Evolutionary conservation across 2,888 invertebrate genomes (phyloP), one percentile per base, ranked within the genome.

Genomic region (Caenorhabditis becei): DNA sequence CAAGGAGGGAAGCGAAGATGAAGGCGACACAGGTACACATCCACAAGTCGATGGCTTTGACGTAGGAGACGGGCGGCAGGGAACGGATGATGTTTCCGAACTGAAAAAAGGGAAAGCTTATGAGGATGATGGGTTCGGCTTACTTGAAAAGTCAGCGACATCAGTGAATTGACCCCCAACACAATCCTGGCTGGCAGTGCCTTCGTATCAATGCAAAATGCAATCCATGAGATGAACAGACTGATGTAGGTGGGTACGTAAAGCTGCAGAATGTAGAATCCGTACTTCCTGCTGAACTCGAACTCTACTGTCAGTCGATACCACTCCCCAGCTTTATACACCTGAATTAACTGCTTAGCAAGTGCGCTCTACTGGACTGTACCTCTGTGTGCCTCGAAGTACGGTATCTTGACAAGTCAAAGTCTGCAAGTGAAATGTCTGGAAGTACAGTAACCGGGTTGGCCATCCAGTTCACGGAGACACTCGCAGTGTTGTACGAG

Each of bases 401-500:
- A 2, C 74, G 75, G 41, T 85, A 72, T 32, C 72, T 35, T 2
- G 82, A 75, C 7, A 90, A 53, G 35, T 80, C 77, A 49, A 88
- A 89, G 61, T 90, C 89, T 11, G 89, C 80, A 1, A 89, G 80
- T 14, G 85, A 82, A 24, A 90, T 79, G 5, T 84, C 87, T 0
- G 83, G 82, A 0, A 83, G 67, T 1, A 90, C 71, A 0, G 90
- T 89, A 10, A 90, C 87, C 10, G 90, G 82, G 11, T 78, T 80
- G 10, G 78, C 61, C 88, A 90, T 86, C 90, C 89, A 89, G 37
- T 88, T 84, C 3, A 89, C 84, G 7, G 74, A 84, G 16, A 89
- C 90, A 20, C 88, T 90, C 1, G 90, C 90, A 2, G 89, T 90
- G 74, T 90, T 90, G 77, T 88, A 90, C 4, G 87, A 87, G 61